phyloP scores from a whole-genome alignment of 2,797 vertebrate genomes.

The Podarcis lilfordi region DNA sequence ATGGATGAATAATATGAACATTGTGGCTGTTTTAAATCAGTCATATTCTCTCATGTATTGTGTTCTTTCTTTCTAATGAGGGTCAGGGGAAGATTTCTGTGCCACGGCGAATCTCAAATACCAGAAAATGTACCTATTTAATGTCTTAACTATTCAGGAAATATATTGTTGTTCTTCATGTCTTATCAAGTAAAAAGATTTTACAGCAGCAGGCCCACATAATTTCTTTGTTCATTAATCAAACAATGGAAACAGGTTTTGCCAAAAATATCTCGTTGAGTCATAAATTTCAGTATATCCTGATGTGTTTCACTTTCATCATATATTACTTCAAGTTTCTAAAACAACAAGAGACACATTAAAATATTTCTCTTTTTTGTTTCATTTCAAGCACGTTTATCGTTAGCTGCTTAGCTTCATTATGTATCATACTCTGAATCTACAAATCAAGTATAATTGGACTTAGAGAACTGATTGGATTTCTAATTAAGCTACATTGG shows the following conservation, averaged over 20 bases:
- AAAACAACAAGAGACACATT: constrained; percentile 76
- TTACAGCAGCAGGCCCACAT: constrained; percentile 48
- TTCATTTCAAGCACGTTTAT: constrained; percentile 86
- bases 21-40: constrained; percentile 34
- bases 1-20: neutral
- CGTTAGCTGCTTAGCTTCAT: constrained; percentile 84
- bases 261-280: constrained; percentile 55
- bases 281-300: constrained; percentile 69
- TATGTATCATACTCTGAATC: constrained; percentile 88
- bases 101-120: constrained; percentile 14
- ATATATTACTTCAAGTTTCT: constrained; percentile 75
- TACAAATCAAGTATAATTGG: constrained; percentile 90
- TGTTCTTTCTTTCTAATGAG: constrained; percentile 49
- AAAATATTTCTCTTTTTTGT: constrained; percentile 84
- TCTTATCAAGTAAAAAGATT: constrained; percentile 57
- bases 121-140: constrained; percentile 2
- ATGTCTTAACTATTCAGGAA: constrained; percentile 33
- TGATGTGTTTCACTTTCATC: constrained; percentile 66
- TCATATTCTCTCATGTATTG: constrained; percentile 25
- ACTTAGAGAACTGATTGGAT: constrained; percentile 88
- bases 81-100: constrained; percentile 17
- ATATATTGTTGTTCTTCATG: constrained; percentile 28
- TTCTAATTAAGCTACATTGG: constrained; percentile 89
- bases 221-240: constrained; percentile 56
- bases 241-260: constrained; percentile 58